Percentiles rank a stretch among this genome's conserved stretches.
phyloP scores from a whole-genome alignment of 1,140 invertebrate species.

The Maniola jurtina region DNA sequence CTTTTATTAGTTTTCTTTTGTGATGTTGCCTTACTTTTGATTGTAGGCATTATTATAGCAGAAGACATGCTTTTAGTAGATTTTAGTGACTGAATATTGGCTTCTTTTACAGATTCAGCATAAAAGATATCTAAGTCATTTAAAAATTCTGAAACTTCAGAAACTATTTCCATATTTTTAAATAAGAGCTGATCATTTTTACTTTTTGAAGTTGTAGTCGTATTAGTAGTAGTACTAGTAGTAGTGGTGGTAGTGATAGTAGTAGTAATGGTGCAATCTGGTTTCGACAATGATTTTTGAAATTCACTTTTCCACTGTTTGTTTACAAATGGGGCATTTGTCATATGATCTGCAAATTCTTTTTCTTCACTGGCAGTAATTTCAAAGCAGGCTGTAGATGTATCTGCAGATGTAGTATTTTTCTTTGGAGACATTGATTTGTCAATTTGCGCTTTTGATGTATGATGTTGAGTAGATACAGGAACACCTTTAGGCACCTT shows the following conservation, averaged over 20 bases:
- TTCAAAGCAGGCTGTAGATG: conserved; percentile 53
- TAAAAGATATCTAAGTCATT: conserved; percentile 63
- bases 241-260: too few relatives aligned
- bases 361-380: conserved; percentile 65
- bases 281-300: conserved; percentile 9
- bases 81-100: conserved; percentile 47
- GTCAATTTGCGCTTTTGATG: conserved; percentile 19
- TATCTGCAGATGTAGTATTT: conserved; percentile 65
- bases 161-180: conserved; percentile 23
- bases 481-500: neutral
- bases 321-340: conserved; percentile 35
- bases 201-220: neutral
- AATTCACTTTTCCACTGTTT: conserved; percentile 24
- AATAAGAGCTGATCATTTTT: conserved; percentile 2
- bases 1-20: conserved; percentile 46
- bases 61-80: conserved; percentile 45
- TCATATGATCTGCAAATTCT: conserved; percentile 56
- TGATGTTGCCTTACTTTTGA: conserved; percentile 36
- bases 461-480: neutral
- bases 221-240: too few relatives aligned
- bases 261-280: neutral
- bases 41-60: conserved; percentile 50
- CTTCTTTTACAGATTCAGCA: conserved; percentile 49
- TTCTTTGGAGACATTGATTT: conserved; percentile 54
- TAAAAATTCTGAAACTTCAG: conserved; percentile 37